Conservation (phyloP, 1,140 invertebrate genomes). For the Grapholita molesta region DNA sequence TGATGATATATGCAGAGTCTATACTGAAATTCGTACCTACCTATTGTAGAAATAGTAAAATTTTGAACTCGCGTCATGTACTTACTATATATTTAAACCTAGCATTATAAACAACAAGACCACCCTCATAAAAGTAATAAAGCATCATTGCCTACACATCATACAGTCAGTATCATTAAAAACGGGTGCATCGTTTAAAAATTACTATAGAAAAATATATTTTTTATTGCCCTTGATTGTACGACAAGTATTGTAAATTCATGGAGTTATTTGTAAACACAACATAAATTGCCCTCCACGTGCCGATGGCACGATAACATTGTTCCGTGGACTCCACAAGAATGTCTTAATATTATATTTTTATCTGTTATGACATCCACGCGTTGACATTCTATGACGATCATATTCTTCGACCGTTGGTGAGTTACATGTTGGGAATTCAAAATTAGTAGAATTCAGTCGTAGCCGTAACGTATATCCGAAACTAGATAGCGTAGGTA, state of each 20-base stretch:
- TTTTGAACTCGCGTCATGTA: too few species aligned
- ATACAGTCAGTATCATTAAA: too few species aligned
- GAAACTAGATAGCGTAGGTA: too few species aligned
- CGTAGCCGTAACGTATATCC: not conserved
- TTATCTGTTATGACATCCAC: conserved; percentile 22
- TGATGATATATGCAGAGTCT: too few species aligned
- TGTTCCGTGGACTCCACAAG: conserved; percentile 34
- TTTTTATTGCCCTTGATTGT: too few species aligned
- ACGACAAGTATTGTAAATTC: conserved; percentile 19
- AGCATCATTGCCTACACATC: not conserved
- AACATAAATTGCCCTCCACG: conserved; percentile 41
- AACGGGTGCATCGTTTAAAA: too few species aligned
- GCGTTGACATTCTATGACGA: conserved; percentile 18
- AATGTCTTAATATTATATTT: conserved; percentile 26
- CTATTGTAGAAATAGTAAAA: too few species aligned
- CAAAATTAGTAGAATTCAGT: conserved; percentile 22
- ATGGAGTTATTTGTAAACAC: conserved; percentile 35
- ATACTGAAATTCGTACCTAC: too few species aligned
- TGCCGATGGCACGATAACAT: conserved; percentile 54
- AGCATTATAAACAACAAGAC: conserved; percentile 8
- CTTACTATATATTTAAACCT: too few species aligned
- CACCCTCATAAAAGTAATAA: not conserved
- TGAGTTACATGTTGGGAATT: conserved; percentile 23
- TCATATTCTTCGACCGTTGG: not conserved
- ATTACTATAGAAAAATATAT: too few species aligned